These are phyloP conservation scores for Drosophila neutralis DNA, from an alignment of 2,888 invertebrate species.

Conservation along the genomic window DNA sequence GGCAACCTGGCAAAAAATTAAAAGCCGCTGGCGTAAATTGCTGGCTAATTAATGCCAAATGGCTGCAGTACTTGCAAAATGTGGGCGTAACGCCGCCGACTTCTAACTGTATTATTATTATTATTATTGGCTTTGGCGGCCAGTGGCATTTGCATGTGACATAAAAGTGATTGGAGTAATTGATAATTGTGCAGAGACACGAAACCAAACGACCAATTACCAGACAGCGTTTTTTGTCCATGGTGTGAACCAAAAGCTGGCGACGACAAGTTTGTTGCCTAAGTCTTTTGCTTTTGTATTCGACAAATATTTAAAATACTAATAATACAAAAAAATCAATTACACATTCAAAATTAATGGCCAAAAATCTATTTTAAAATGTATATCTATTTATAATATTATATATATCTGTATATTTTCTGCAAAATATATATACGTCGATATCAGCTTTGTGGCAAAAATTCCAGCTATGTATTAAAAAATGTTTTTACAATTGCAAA, in stretches of 20 bases:
- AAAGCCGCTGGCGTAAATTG: slow-evolving; percentile 72
- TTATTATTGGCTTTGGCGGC: slow-evolving; percentile 57
- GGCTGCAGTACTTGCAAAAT: slow-evolving; percentile 47
- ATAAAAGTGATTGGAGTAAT: slow-evolving; percentile 79
- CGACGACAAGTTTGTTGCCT: slow-evolving; percentile 62
- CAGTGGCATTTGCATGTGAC: slow-evolving; percentile 78
- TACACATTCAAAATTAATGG: slow-evolving; percentile 45
- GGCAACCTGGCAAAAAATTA: slow-evolving; percentile 59
- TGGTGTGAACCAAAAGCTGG: slow-evolving; percentile 43
- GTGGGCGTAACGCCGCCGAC: slow-evolving; percentile 68
- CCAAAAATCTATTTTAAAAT: slow-evolving; percentile 25
- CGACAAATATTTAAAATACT: slow-evolving; percentile 8
- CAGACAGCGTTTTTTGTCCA: slow-evolving; percentile 26
- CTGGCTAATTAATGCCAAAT: slow-evolving; percentile 76
- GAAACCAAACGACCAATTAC: slow-evolving; percentile 69
- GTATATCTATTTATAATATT: slow-evolving; percentile 1
- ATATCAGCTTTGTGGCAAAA: slow-evolving; percentile 21
- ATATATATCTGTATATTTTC: not conserved
- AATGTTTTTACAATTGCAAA: slow-evolving; percentile 71
- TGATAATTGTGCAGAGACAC: slow-evolving; percentile 76
- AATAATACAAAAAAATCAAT: slow-evolving; percentile 31
- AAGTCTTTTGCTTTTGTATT: slow-evolving; percentile 58
- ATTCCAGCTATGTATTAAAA: slow-evolving; percentile 62
- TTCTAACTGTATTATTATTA: slow-evolving; percentile 74
- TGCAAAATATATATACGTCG: not conserved